phyloP scores from a whole-genome alignment of 2,113 vertebrate species.

The Pao palembangensis region DNA sequence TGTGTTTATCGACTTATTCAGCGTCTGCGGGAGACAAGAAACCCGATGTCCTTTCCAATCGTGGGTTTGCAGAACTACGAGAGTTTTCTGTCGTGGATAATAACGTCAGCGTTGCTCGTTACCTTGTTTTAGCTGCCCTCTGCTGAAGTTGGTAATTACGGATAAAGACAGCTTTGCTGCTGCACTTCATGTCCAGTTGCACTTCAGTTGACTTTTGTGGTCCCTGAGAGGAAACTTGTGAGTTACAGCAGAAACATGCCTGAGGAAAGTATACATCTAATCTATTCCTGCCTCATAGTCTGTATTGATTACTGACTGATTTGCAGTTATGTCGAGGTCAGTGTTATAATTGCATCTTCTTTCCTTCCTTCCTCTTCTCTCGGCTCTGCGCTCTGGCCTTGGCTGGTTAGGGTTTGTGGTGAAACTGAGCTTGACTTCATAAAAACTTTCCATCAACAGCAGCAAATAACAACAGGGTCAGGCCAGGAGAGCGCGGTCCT shows the following conservation, averaged over 20 bases:
- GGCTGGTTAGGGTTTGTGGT: conserved; percentile 60
- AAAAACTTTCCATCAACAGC: conserved; percentile 68
- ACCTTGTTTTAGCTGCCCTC: conserved; percentile 39
- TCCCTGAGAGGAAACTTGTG: conserved; percentile 7
- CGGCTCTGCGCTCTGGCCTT: conserved; percentile 33
- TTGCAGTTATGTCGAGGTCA: conserved; percentile 26
- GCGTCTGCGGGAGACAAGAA: conserved; percentile 32
- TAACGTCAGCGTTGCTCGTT: conserved; percentile 36
- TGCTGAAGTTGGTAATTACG: conserved; percentile 65
- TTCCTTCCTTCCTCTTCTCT: conserved; percentile 14
- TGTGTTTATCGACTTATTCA: conserved; percentile 11
- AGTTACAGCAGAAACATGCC: conserved; percentile 18
- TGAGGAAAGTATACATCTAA: background rate
- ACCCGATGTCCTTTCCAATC: conserved; percentile 25
- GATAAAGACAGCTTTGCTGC: conserved; percentile 52
- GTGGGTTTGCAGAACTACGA: conserved; percentile 30
- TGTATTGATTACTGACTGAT: conserved; percentile 6
- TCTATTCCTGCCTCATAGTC: background rate
- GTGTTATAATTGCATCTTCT: conserved; percentile 17
- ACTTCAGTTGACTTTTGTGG: conserved; percentile 52
- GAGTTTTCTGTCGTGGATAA: conserved; percentile 36
- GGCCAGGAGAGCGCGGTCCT: conserved; percentile 48
- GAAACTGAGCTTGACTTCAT: conserved; percentile 61
- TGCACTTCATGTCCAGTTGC: conserved; percentile 41
- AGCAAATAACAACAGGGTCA: conserved; percentile 70